Base-by-base conservation (phyloP, 1,140 invertebrate species). In the Proctacanthus coquilletti region DNA sequence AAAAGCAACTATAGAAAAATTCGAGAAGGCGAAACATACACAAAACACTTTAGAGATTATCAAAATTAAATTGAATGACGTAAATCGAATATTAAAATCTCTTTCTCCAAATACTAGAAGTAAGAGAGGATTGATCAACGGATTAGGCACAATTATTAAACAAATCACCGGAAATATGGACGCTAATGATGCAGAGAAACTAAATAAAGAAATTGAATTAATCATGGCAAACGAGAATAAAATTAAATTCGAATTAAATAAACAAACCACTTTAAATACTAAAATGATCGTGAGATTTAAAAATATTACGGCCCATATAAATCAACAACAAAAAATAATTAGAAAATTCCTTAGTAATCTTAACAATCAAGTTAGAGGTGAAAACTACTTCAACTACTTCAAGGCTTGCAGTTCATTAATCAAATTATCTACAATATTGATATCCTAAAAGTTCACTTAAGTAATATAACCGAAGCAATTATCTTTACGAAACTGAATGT, bases 81-180 rank as follows among this genome's bases (percentile, higher is more conserved):
- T 10, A 15, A 33, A 9, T 33, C 9, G 15, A 33, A 9, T 11
- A 33, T 11, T 15, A 10, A 33, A 9, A 15, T 33, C 23, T 27
- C 23, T 15, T 10, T 10, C 15, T 27, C 23, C 23, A 27, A 27
- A 27, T 9, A 9, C 8, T 13, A 27, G 13, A 27, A 8, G 13
- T 18, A 35, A 18, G 15, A 21, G 36, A 27, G 36, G 36, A 6
- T 5, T 37, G 9, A 37, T 37, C 10, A 37, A 37, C 36, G 36
- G 36, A 4, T 18, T 37, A 21, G 36, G 36, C 20, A 37, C 21
- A 8, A 4, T n/a, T 5, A 25, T 37, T 15, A 37, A 37, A 37
- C 4, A 13, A 11, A 25, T 37, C 10, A 37, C 36, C 10, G 36
- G 36, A 4, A 37, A 37, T 21, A 37, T 37, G 36, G 36, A 37